Evolutionary conservation across 2,888 invertebrate genomes (phyloP), one percentile per base, ranked within the genome.

Genomic region (Parnassius orleans): DNA sequence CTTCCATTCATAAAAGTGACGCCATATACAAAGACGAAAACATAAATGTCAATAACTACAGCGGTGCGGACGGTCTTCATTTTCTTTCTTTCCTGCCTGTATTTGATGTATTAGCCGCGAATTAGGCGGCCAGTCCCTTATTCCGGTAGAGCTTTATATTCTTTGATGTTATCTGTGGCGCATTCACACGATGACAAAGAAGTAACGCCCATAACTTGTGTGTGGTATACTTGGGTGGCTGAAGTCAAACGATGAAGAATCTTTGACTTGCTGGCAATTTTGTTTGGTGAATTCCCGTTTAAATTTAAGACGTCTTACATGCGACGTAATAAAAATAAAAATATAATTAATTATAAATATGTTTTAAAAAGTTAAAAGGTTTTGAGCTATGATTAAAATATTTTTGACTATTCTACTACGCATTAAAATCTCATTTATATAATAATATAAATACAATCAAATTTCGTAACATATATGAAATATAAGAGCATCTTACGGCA

Each of bases 101-200:
- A 73, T 86, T 84, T 87, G 90, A 90, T 88, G 84, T 84, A 90
- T 90, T 87, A 84, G 87, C 84, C 76, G 84, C 83, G 90, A 90
- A 90, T 91, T 90, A 87, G 89, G 73, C 84, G 86, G 86, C 76
- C 80, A 77, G 78, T 78, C 73, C 78, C 86, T 85, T 80, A 81
- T 79, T 76, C 70, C 63, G 65, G 66, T 68, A 72, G 74, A 74
- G 79, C 76, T 78, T 80, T 74, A 81, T 69, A 73, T 69, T 76
- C 72, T 81, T 83, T 84, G 78, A 79, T 70, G 73, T 75, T 78
- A 78, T 78, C 76, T 81, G 69, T 77, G 71, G 63, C 71, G 72
- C 76, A 84, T 88, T 89, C 83, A 83, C 66, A 66, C 79, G 72
- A 80, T 87, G 87, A 90, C 87, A 90, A 86, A 83, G 85, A 83